Evolutionary conservation across 2,113 vertebrate genomes (phyloP).

Genomic region (Peromyscus maniculatus): DNA sequence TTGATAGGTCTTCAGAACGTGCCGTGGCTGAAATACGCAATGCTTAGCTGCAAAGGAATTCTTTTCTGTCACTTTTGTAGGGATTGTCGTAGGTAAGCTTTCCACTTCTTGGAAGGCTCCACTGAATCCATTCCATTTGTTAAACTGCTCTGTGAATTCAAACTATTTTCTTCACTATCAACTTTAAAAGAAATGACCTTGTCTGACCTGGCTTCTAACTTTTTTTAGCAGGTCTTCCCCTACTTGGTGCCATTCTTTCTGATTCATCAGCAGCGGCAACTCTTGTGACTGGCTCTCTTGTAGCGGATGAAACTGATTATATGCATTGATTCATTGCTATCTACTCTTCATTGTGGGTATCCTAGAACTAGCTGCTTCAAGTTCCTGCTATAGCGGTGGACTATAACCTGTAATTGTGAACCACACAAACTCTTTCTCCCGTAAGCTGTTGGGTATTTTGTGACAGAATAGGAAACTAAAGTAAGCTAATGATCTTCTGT

Average conservation of each 20-base stretch:
- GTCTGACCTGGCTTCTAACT: not conserved
- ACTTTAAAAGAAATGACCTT: slow-evolving; percentile 77
- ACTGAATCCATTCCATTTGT: slow-evolving; percentile 42
- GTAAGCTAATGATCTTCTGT: not conserved
- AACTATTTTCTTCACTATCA: slow-evolving; percentile 71
- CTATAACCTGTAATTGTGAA: not conserved
- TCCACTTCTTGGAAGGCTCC: slow-evolving; percentile 62
- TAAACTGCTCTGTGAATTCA: slow-evolving; percentile 44
- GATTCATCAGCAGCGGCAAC: not conserved
- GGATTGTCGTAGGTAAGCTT: not conserved
- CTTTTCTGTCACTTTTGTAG: slow-evolving; percentile 74
- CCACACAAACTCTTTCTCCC: not conserved
- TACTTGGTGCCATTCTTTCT: not conserved
- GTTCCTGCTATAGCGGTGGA: not conserved
- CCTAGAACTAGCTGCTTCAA: not conserved
- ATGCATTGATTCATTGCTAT: not conserved
- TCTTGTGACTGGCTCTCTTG: not conserved
- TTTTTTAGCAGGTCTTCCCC: not conserved
- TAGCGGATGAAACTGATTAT: not conserved
- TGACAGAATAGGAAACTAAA: not conserved
- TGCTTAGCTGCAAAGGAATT: slow-evolving; percentile 94
- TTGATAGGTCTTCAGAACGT: slow-evolving; percentile 89
- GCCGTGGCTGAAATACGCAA: slow-evolving; percentile 92
- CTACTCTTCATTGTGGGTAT: not conserved
- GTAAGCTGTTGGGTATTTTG: not conserved